Evolutionary conservation across 2,888 invertebrate genomes (phyloP), one percentile per base, ranked within the genome.

Genomic region (Listrodromus nycthemerus): DNA sequence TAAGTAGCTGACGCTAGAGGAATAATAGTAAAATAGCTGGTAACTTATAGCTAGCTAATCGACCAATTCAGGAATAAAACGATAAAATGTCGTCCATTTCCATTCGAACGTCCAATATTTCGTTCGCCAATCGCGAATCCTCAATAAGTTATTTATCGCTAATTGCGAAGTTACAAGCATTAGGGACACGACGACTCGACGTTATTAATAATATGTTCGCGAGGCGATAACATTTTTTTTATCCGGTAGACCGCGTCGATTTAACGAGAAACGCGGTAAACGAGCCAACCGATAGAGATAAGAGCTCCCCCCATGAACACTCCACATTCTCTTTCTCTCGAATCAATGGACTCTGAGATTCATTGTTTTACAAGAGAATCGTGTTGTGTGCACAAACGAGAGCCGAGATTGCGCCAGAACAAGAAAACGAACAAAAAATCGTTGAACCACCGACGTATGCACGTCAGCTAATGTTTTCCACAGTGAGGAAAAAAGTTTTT

Each of bases 281-380:
- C 84, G 52, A 85, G 79, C 80, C 80, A 83, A 85, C 85, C 67
- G 69, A 45, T 45, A 52, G 30, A 33, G 83, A 83, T 80, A 83
- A 80, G 73, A 76, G 8, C 21, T 50, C 33, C 78, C 13, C 55
- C 27, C 21, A 69, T 45, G 52, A 69, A 52, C 67, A 37, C 61
- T 70, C 19, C 73, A 41, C 66, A 21, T 50, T 52, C 58, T 63
- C 61, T 63, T 69, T 77, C 66, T 66, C 74, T 65, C 77, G 87
- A 88, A 87, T 88, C 88, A 88, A 90, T 89, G 89, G 88, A 90
- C 90, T 86, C 88, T 87, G 88, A 87, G 85, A 87, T 88, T 83
- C 81, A 82, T 85, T 85, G 85, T 85, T 80, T 48, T 55, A 55
- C 55, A 65, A 45, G n/a, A 65, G 33, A 82, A 67, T 71, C 24